phyloP scores from a whole-genome alignment of 2,888 invertebrate species.

The Agrilus biguttatus region DNA sequence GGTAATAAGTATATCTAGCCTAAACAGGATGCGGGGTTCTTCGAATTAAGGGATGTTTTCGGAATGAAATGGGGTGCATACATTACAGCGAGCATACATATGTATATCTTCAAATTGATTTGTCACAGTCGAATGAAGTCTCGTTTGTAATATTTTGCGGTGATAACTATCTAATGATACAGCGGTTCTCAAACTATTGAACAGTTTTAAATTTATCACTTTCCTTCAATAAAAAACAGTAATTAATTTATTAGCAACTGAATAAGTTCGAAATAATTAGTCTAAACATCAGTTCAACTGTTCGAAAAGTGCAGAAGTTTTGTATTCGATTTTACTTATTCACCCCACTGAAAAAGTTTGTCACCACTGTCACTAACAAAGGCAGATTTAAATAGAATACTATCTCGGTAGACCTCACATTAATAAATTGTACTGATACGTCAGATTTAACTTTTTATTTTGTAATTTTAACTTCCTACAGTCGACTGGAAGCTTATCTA shows the following conservation, averaged over 20 bases:
- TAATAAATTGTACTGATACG: too few species aligned
- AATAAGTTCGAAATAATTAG: too few species aligned
- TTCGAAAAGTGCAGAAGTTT: too few species aligned
- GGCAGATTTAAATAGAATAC: neutral
- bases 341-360: constrained; percentile 1
- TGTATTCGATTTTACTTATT: too few species aligned
- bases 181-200: constrained; percentile 14
- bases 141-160: constrained; percentile 29
- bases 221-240: too few species aligned
- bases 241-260: too few species aligned
- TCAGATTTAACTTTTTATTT: neutral
- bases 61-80: constrained; percentile 28
- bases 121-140: constrained; percentile 33
- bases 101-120: constrained; percentile 37
- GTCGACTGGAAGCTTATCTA: neutral
- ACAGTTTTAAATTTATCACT: neutral
- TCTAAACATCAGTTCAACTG: too few species aligned
- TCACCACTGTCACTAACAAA: constrained; percentile 1
- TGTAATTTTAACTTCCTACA: neutral
- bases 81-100: constrained; percentile 31
- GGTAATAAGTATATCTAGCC: constrained; percentile 12
- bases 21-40: constrained; percentile 11
- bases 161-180: constrained; percentile 29
- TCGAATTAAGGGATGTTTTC: constrained; percentile 20
- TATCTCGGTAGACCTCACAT: too few species aligned